Conservation (phyloP, 2,888 invertebrate species). For the Tinea trinotella region DNA sequence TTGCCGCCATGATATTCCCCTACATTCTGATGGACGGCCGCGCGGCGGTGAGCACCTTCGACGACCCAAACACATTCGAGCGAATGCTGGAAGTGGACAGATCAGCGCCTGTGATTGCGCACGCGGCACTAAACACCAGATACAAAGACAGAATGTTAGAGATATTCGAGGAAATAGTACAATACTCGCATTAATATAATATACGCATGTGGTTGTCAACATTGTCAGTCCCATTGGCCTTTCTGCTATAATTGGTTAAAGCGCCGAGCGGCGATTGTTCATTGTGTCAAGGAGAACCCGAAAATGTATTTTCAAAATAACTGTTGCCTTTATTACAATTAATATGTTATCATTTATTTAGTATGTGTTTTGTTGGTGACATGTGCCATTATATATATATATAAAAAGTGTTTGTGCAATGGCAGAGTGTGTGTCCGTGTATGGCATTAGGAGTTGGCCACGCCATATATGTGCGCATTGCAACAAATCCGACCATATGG, state of each 20-base stretch:
- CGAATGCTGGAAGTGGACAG: slow-evolving; percentile 29
- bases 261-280: background rate
- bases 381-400: background rate
- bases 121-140: slow-evolving; percentile 25
- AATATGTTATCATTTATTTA: no score
- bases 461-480: no score
- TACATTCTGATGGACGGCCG: slow-evolving; percentile 34
- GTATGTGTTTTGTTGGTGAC: background rate
- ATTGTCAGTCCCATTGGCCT: no score
- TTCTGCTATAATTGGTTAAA: background rate
- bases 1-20: slow-evolving; percentile 30
- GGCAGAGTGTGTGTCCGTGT: background rate
- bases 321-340: no score
- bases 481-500: background rate
- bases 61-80: slow-evolving; percentile 34
- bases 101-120: slow-evolving; percentile 32
- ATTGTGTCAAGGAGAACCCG: no score
- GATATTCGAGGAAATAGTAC: slow-evolving; percentile 40
- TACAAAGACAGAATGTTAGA: slow-evolving; percentile 37
- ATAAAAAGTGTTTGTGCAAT: background rate
- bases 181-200: slow-evolving; percentile 20
- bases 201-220: no score
- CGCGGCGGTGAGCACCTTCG: slow-evolving; percentile 31
- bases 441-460: background rate
- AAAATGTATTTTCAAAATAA: no score